These are phyloP conservation scores for Cyclophora punctaria DNA, from an alignment of 2,888 invertebrate species.

Conservation along the genomic window DNA sequence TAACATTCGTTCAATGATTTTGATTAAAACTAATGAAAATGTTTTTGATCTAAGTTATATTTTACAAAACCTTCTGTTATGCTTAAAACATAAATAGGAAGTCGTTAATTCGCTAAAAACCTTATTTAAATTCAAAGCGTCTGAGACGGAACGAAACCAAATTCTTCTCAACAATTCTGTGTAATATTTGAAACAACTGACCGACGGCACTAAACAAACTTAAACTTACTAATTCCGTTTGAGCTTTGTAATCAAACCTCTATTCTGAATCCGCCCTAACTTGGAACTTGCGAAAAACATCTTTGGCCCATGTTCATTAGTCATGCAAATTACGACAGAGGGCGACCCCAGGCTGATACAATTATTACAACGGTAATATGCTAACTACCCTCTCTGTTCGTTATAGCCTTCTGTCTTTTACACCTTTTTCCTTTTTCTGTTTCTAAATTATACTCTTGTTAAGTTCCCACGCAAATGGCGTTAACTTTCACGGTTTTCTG, in stretches of 20 bases:
- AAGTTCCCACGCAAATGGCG: too few relatives aligned
- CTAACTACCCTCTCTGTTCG: slow-evolving; percentile 30
- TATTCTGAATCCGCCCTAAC: slow-evolving; percentile 17
- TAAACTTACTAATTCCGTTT: neutral
- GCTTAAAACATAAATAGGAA: too few relatives aligned
- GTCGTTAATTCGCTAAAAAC: slow-evolving; percentile 6
- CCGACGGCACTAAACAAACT: neutral
- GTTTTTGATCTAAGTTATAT: too few relatives aligned
- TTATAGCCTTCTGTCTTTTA: slow-evolving; percentile 21
- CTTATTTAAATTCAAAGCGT: slow-evolving; percentile 2
- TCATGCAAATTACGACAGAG: slow-evolving; percentile 43
- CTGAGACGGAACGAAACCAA: neutral
- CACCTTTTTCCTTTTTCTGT: slow-evolving; percentile 13
- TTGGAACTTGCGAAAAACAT: slow-evolving; percentile 39
- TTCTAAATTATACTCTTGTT: slow-evolving; percentile 2
- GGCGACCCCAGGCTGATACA: slow-evolving; percentile 33
- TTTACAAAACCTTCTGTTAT: too few relatives aligned
- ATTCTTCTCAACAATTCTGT: neutral
- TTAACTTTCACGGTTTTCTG: too few relatives aligned
- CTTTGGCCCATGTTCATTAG: slow-evolving; percentile 41
- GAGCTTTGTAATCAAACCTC: slow-evolving; percentile 1
- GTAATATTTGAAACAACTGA: neutral
- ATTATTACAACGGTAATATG: slow-evolving; percentile 49
- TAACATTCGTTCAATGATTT: too few relatives aligned
- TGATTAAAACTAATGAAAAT: too few relatives aligned